Base-by-base conservation (phyloP, 2,113 vertebrate species). In the Pardalotus punctatus region DNA sequence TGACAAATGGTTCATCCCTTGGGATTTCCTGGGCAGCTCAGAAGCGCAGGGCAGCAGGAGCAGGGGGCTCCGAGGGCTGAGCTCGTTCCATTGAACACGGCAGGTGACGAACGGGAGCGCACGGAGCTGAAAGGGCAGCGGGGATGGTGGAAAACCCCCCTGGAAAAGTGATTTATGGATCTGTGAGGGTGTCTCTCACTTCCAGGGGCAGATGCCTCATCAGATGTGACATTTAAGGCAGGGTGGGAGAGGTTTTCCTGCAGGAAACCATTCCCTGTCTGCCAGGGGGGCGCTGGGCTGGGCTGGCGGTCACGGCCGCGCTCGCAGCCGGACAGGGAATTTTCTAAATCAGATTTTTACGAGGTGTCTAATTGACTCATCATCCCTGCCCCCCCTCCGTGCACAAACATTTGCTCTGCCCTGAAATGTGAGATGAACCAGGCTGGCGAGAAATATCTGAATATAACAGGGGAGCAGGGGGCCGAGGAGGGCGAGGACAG, bases 311-410 rank as follows among this genome's bases (percentile, higher is more conserved):
- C n/a, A n/a, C n/a, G n/a, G 74, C 51, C 0, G 2, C 2, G 40
- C 79, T 79, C 4, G 0, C 53, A 47, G 35, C 23, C 0, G 6
- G 79, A 50, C 35, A 86, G 70, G 28, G 71, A 56, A 18, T 56
- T 61, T 71, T 81, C 23, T 35, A 86, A 79, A 89, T 60, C 40
- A 29, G n/a, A 14, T 78, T 90, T 94, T 78, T 90, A 86, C 43
- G 74, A 74, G 65, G 66, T 81, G 77, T 50, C 65, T 92, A 88
- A 94, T 94, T 95, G 90, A 84, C 43, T 92, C 88, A 61, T 94
- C 90, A 88, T 72, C 84, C 69, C 62, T 50, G 23, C 50, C 42
- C 9, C 31, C 31, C 1, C 1, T 8, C 48, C 6, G 0, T 9
- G 25, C 84, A 40, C 48, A 43, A 66, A 61, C 74, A 54, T 85